Base-by-base conservation (phyloP, 2,888 invertebrate genomes). In the Adineta ricciae region DNA sequence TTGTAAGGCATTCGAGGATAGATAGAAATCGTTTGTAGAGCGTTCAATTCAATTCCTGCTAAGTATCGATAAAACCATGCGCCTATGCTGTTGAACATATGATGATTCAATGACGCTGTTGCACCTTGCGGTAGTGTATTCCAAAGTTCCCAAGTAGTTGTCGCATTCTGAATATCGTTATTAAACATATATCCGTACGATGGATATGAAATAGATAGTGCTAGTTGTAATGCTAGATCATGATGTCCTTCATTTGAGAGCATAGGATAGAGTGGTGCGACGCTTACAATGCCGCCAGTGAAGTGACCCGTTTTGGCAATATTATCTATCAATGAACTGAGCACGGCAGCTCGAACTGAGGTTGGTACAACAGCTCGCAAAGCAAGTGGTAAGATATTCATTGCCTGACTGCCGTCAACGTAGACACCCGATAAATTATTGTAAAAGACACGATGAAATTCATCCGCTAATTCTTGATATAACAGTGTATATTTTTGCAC, bases 31-130 rank as follows among this genome's bases (percentile, higher is more conserved):
- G n/a, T n/a, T 9, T 64, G 56, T 9, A 27, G 27, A 27, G 24
- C 41, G n/a, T 38, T 7, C 11, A 78, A 38, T 41, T 41, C 24
- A 0, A 78, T 24, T 2, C 78, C 78, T 41, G 41, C 78, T 24
- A 78, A 24, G n/a, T 78, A 78, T 24, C 78, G 78, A 78, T 78
- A 78, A 78, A 78, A 78, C 78, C 78, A 78, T 9, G 24, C 24
- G 4, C 78, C 78, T 38, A 78, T 78, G 41, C 78, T 64, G 32
- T 64, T 64, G 8, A 64, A 64, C 64, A 64, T 64, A 21, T 64
- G 64, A 64, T 64, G 64, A 32, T 64, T 64, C 9, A 64, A 32
- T 27, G 64, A 64, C 2, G 64, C 14, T 9, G 19, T 21, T 9
- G 64, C 64, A 19, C 21, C 19, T 32, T 27, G 9, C 3, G 64